These are phyloP conservation scores for Pseudorasbora parva DNA, from an alignment of 2,113 vertebrate genomes.

Conservation along the genomic window DNA sequence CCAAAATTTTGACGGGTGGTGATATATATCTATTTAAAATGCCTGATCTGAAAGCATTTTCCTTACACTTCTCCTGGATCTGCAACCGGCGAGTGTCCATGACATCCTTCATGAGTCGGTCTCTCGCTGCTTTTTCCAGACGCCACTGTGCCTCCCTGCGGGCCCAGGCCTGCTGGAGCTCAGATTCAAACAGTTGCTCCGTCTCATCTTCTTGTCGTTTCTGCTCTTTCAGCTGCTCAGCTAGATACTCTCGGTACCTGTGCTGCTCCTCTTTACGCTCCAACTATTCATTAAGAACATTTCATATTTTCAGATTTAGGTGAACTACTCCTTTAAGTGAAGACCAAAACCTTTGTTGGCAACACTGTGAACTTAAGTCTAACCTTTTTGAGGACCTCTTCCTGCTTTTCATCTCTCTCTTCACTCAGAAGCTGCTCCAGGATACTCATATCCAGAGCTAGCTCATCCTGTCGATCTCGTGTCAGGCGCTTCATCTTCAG, in stretches of 20 bases:
- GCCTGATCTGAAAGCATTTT: neutral
- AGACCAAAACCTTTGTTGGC: neutral
- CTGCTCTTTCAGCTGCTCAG: constrained; percentile 73
- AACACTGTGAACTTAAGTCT: neutral
- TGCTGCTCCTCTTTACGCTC: constrained; percentile 79
- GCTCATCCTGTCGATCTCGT: constrained; percentile 76
- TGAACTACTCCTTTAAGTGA: neutral
- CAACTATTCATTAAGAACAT: constrained; percentile 65
- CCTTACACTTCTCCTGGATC: constrained; percentile 85
- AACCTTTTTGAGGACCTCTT: constrained; percentile 62
- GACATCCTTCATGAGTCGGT: constrained; percentile 80
- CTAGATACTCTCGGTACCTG: constrained; percentile 78
- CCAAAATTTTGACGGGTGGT: no score
- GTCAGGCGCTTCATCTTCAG: constrained; percentile 77
- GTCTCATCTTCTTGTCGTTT: constrained; percentile 74
- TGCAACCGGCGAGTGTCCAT: constrained; percentile 79
- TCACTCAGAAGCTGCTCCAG: constrained; percentile 72
- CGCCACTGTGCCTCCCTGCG: constrained; percentile 69
- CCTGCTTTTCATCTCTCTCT: constrained; percentile 66
- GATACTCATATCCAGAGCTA: constrained; percentile 78
- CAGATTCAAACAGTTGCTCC: constrained; percentile 75
- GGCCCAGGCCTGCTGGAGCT: constrained; percentile 71
- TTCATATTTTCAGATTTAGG: neutral
- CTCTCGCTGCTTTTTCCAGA: constrained; percentile 74
- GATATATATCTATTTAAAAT: neutral